A percentile compares a stretch with the other conserved stretches of the same genome.
These are phyloP conservation scores for Sebastes oblongus DNA, from an alignment of 2,797 vertebrate species.

Conservation along the genomic window DNA sequence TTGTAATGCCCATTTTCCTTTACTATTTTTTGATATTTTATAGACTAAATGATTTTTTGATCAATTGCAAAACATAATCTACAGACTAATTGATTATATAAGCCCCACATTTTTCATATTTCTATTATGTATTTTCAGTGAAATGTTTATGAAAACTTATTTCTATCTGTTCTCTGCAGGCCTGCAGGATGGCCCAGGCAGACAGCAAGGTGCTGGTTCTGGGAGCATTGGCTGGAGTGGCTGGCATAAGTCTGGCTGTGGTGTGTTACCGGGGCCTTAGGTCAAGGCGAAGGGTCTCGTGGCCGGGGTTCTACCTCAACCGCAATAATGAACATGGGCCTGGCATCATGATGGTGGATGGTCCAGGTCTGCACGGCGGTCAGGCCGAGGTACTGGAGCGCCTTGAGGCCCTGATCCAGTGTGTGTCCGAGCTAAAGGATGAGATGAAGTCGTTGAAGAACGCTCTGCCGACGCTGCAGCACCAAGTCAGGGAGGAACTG, in stretches of 20 bases:
- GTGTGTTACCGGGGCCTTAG: conserved; percentile 80
- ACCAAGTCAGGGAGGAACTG: conserved; percentile 88
- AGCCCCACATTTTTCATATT: background rate
- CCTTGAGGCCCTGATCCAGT: conserved; percentile 86
- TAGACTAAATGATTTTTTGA: background rate
- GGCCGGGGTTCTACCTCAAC: conserved; percentile 35
- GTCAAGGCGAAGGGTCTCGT: conserved; percentile 31
- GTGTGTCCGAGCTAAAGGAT: conserved; percentile 91
- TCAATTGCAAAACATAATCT: background rate
- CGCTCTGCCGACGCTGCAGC: conserved; percentile 87
- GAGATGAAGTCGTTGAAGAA: conserved; percentile 90
- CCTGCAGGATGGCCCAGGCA: conserved; percentile 84
- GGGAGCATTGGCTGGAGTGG: conserved; percentile 88
- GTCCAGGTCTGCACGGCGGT: conserved; percentile 71
- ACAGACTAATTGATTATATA: background rate
- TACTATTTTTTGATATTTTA: too few relatives aligned
- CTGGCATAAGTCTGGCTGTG: conserved; percentile 87
- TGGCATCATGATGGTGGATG: conserved; percentile 55
- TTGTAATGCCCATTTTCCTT: too few relatives aligned
- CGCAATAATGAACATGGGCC: conserved; percentile 21
- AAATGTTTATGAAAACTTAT: background rate
- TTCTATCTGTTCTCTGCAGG: conserved; percentile 34
- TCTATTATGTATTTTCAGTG: background rate
- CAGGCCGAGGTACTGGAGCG: conserved; percentile 91
- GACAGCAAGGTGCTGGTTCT: conserved; percentile 87